Conservation (phyloP, 2,888 invertebrate species). For the Tenthredo scrophulariae region DNA sequence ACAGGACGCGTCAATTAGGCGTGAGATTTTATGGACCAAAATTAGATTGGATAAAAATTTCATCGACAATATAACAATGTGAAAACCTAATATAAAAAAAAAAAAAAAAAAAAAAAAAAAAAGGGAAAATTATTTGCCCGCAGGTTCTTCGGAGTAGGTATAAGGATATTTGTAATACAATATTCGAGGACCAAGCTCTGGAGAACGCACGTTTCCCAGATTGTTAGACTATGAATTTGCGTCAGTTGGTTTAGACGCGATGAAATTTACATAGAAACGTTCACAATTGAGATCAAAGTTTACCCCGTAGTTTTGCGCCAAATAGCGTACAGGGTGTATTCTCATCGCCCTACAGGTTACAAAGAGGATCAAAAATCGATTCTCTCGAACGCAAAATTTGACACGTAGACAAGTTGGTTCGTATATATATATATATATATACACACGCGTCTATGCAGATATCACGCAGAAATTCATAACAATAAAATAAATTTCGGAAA, state of each 20-base stretch:
- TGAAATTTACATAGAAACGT: slow-evolving; percentile 30
- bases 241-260: not conserved
- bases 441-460: not conserved
- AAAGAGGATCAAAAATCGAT: not conserved
- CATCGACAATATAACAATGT: too few species aligned
- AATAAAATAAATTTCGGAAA: not conserved
- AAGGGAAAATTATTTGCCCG: not conserved
- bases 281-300: slow-evolving; percentile 11
- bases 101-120: too few species aligned
- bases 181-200: not conserved
- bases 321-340: not conserved
- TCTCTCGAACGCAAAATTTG: not conserved
- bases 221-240: slow-evolving; percentile 12
- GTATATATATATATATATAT: not conserved
- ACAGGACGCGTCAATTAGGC: not conserved
- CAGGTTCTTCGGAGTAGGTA: not conserved
- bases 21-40: not conserved
- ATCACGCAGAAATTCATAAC: not conserved
- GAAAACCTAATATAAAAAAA: too few species aligned
- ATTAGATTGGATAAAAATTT: too few species aligned
- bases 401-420: not conserved
- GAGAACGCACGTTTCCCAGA: not conserved
- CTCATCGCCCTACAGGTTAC: not conserved
- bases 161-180: not conserved
- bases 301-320: not conserved